Conservation (phyloP, 2,888 invertebrate species). For the Callimorpha dominula region DNA sequence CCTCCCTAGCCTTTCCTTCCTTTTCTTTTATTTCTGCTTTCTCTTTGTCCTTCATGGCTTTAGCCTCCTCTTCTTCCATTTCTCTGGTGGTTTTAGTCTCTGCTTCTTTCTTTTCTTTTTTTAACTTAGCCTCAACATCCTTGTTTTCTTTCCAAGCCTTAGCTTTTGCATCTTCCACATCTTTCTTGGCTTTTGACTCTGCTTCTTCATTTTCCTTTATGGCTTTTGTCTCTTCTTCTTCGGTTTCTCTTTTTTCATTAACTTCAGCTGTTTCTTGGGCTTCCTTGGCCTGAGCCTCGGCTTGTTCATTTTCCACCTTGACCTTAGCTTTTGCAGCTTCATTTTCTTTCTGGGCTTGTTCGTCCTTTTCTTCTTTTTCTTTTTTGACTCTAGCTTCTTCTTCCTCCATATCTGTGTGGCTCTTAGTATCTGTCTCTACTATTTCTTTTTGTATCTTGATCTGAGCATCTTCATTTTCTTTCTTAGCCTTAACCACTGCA, state of each 20-base stretch:
- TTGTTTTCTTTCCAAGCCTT: too few relatives aligned
- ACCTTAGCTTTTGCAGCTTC: slow-evolving; percentile 9
- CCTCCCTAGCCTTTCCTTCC: slow-evolving; percentile 3
- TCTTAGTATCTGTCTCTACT: not conserved
- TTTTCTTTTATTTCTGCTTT: slow-evolving; percentile 11
- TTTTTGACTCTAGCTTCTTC: slow-evolving; percentile 19
- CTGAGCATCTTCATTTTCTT: too few relatives aligned
- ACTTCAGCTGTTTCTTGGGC: slow-evolving; percentile 4
- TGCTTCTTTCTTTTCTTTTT: not conserved
- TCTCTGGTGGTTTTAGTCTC: not conserved
- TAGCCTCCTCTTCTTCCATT: too few relatives aligned
- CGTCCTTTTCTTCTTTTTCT: slow-evolving; percentile 25
- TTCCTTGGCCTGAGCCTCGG: not conserved
- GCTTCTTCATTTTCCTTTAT: slow-evolving; percentile 6
- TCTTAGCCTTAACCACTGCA: too few relatives aligned
- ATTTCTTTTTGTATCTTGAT: not conserved
- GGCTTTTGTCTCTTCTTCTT: slow-evolving; percentile 4
- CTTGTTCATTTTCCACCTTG: slow-evolving; percentile 11
- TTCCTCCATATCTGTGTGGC: not conserved
- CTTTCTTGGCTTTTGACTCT: not conserved
- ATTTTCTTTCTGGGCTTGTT: not conserved
- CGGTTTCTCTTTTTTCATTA: slow-evolving; percentile 21
- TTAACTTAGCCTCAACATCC: not conserved
- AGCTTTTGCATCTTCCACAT: not conserved
- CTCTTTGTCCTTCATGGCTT: slow-evolving; percentile 18